A percentile compares a stretch with the other conserved stretches of the same genome.
phyloP scores from a whole-genome alignment of 2,797 vertebrate species.

The Anas bahamensis region DNA sequence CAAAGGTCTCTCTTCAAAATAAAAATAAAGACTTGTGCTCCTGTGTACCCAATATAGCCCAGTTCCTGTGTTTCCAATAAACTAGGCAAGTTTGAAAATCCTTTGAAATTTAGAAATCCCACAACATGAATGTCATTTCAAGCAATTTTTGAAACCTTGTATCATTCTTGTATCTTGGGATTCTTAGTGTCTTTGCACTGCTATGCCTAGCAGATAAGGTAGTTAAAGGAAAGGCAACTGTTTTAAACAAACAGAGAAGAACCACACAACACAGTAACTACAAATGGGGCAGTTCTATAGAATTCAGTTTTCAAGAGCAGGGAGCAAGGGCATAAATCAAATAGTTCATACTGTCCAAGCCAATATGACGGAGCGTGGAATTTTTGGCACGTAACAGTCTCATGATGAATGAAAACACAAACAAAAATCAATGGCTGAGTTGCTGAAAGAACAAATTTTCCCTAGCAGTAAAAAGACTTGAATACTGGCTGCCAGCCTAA shows the following conservation, averaged over 20 bases:
- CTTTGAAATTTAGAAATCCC: background rate
- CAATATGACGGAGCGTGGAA: slow-evolving; percentile 46
- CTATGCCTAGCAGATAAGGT: background rate
- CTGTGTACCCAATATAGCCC: background rate
- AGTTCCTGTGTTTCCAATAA: background rate
- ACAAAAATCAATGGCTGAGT: slow-evolving; percentile 73
- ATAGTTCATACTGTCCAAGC: slow-evolving; percentile 47
- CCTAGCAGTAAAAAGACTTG: slow-evolving; percentile 66
- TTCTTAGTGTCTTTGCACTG: background rate
- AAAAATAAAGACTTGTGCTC: background rate
- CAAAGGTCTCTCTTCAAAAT: background rate
- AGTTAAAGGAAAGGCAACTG: background rate
- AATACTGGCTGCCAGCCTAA: slow-evolving; percentile 70
- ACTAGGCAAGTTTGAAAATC: background rate
- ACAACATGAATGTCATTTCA: background rate
- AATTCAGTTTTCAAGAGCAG: slow-evolving; percentile 5
- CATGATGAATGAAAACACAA: slow-evolving; percentile 73
- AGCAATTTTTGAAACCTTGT: background rate
- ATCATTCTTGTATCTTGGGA: background rate
- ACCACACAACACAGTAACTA: background rate
- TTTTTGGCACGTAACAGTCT: slow-evolving; percentile 63
- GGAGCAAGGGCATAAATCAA: slow-evolving; percentile 57
- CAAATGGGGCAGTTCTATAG: slow-evolving; percentile 25
- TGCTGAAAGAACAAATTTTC: slow-evolving; percentile 73
- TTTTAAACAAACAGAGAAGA: background rate